Evolutionary conservation across 2,113 vertebrate genomes (phyloP).

Genomic region (Callopanchax toddi): DNA sequence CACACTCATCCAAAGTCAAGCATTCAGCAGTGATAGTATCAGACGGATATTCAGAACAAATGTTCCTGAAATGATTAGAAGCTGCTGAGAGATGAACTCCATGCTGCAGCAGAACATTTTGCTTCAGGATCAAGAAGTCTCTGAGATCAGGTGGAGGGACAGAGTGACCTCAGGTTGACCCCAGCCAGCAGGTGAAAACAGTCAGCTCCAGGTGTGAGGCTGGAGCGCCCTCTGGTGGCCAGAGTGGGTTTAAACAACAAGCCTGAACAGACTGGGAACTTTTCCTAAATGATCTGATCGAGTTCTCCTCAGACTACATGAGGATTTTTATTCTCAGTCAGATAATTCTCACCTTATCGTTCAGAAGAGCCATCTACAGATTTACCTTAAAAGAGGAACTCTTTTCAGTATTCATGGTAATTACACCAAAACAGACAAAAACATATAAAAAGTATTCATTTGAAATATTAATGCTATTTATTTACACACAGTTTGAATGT

Average conservation of each 20-base stretch:
- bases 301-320: too few species aligned
- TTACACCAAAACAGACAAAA: too few species aligned
- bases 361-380: too few species aligned
- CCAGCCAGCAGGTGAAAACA: slow-evolving; percentile 9
- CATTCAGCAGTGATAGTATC: background rate
- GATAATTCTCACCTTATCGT: too few species aligned
- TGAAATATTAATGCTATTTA: too few species aligned
- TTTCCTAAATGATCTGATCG: background rate
- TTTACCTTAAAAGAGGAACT: too few species aligned
- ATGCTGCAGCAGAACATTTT: background rate
- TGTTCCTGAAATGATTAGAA: slow-evolving; percentile 24
- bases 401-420: too few species aligned
- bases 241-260: background rate
- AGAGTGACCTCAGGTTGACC: slow-evolving; percentile 24
- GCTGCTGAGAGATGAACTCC: slow-evolving; percentile 30
- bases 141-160: background rate
- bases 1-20: background rate
- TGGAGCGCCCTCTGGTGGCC: slow-evolving; percentile 38
- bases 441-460: too few species aligned
- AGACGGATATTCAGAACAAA: background rate
- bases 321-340: too few species aligned
- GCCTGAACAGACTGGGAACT: too few species aligned
- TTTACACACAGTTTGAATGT: too few species aligned
- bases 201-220: background rate
- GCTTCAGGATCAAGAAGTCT: background rate